Evolutionary conservation across 1,140 invertebrate species (phyloP), one percentile per base, ranked within the genome.

Genomic region (Megalopta genalis): DNA sequence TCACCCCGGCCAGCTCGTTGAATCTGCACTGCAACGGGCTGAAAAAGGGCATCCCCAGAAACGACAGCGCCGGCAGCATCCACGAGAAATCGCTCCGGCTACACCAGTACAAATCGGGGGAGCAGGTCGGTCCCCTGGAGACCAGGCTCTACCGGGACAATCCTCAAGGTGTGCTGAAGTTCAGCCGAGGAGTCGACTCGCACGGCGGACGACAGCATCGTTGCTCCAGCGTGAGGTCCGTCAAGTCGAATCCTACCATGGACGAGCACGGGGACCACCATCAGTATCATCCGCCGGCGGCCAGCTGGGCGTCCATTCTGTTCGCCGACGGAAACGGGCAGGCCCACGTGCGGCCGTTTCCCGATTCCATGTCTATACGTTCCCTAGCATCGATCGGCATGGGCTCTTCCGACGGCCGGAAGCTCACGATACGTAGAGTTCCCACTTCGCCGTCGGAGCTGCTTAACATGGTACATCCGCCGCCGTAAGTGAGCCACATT

Each of bases 381-480:
- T 97, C 96, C 39, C 94, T 97, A 80, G 96, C 96, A 65, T 97
- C 96, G 39, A 96, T 97, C 81, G 96, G 96, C 39, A 95, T 97
- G 95, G 97, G 97, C 5, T 97, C 96, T 67, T 97, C 96, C 32
- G 96, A 97, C 91, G 97, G 97, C n/a, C 94, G 96, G 83, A 96
- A 96, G 93, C 94, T 97, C 93, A 96, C 96, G 81, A 96, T 97
- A 77, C 93, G 95, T 86, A 94, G 96, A 86, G 96, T 97, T 67
- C 96, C 96, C 60, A 97, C 96, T 32, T 96, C 96, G 80, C 96
- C 96, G 23, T 95, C 95, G 77, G 96, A 97, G 92, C 93, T 97
- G 69, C 95, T 97, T 90, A 96, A 96, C 92, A 95, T 97, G 91
- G 95, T 96, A 76, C 95, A 96, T 93, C 95, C 96, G 88, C 95